Conservation (phyloP, 2,888 invertebrate species). For the Eutolmus rufibarbis region DNA sequence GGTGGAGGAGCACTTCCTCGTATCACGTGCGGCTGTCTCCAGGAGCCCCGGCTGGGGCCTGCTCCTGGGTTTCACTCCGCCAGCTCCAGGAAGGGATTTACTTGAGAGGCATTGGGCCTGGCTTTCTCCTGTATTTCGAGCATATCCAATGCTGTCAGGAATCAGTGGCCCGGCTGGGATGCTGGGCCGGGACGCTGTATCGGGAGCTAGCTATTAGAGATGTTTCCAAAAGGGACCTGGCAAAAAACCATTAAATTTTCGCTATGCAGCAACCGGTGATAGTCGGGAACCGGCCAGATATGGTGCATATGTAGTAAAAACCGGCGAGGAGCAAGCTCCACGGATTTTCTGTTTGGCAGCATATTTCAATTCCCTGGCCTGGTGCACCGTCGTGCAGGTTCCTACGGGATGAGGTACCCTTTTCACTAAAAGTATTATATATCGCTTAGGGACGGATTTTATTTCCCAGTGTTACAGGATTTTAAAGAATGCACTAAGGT, state of each 20-base stretch:
- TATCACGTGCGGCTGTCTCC: not conserved
- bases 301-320: not conserved
- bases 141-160: not conserved
- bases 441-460: not conserved
- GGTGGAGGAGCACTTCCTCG: not conserved
- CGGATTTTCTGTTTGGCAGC: slow-evolving; percentile 4
- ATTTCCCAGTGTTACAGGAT: slow-evolving; percentile 18
- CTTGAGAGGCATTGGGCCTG: not conserved
- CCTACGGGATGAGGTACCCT: not conserved
- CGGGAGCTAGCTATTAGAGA: slow-evolving; percentile 1
- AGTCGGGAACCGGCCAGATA: not conserved
- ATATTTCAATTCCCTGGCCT: slow-evolving; percentile 12
- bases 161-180: not conserved
- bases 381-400: not conserved
- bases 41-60: not conserved
- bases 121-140: not conserved
- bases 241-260: slow-evolving; percentile 16
- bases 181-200: not conserved
- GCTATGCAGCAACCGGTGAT: slow-evolving; percentile 6
- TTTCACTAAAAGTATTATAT: not conserved
- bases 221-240: not conserved
- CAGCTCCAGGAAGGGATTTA: slow-evolving; percentile 9
- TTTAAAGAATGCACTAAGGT: not conserved
- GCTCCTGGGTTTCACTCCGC: not conserved
- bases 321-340: not conserved